Evolutionary conservation across 1,140 invertebrate genomes (phyloP), one percentile per base, ranked within the genome.

Genomic region (Drosophila sturtevanti): DNA sequence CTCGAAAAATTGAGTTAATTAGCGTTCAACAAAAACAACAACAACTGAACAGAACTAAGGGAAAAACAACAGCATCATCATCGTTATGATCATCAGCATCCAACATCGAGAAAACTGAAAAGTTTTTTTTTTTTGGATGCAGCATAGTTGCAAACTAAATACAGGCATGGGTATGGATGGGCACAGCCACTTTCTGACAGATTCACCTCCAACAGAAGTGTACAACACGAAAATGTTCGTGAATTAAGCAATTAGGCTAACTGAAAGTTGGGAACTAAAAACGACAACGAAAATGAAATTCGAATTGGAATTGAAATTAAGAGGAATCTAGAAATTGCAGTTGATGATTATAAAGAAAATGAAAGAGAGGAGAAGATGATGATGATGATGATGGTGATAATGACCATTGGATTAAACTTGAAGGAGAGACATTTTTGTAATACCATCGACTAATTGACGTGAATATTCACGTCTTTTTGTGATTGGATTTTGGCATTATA

Each of bases 1-100:
- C 54, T 74, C 51, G 38, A 68, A 79, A 84, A 85, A 73, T 84
- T 56, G 52, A 79, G 81, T 84, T 80, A 84, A 84, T 84, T 84
- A 84, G 77, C 60, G 54, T 56, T 22, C 35, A 76, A 59, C 73
- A 69, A 68, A 38, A 14, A 27, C 44, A 63, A 63, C 37, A 41
- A 31, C 68, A 65, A 79, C 72, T 11, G 6, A 44, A 16, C 51
- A 55, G 51, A 80, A 80, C 59, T 63, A 16, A 64, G 65, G 35
- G 64, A 21, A 58, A 14, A 75, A 63, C 51, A 79, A 44, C 63
- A 63, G 37, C 21, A 63, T 61, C 63, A 64, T 27, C 51, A 71
- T 37, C 59, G 37, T 24, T 34, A 72, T 31, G 21, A 22, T 41
- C 37, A 7, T 24, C 21, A 41, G 38, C 18, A 11, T 3, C 11